Evolutionary conservation across 2,888 invertebrate genomes (phyloP).

Genomic region (Abscondita cerata): DNA sequence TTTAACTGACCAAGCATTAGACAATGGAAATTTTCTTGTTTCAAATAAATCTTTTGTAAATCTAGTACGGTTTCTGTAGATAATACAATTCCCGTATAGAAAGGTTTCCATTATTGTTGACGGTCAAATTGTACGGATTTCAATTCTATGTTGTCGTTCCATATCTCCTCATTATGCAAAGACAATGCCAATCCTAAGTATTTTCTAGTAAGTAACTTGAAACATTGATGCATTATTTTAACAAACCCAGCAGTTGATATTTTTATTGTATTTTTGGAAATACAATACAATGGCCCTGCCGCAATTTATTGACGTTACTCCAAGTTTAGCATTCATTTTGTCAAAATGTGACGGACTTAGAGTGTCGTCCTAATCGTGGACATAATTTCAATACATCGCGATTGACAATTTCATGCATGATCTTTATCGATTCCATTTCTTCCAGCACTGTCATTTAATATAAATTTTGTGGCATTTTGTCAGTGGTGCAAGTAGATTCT

Average conservation of each 20-base stretch:
- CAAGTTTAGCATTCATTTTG: neutral
- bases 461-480: neutral
- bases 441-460: neutral
- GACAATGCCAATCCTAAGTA: too few relatives aligned
- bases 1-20: neutral
- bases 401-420: neutral
- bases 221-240: neutral
- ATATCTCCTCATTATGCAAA: neutral
- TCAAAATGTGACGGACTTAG: neutral
- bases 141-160: neutral
- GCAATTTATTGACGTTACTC: neutral
- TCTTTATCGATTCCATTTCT: neutral
- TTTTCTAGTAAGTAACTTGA: neutral
- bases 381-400: neutral
- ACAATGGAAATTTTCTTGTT: neutral
- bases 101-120: neutral
- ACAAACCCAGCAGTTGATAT: neutral
- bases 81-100: neutral
- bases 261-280: neutral
- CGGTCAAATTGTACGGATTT: neutral
- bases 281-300: neutral
- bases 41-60: constrained; percentile 1
- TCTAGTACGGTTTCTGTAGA: neutral
- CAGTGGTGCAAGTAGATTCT: neutral
- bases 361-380: neutral